A percentile compares a stretch with the other conserved stretches of the same genome.
Conservation (phyloP, 2,797 vertebrate genomes). For the Microtus californicus region DNA sequence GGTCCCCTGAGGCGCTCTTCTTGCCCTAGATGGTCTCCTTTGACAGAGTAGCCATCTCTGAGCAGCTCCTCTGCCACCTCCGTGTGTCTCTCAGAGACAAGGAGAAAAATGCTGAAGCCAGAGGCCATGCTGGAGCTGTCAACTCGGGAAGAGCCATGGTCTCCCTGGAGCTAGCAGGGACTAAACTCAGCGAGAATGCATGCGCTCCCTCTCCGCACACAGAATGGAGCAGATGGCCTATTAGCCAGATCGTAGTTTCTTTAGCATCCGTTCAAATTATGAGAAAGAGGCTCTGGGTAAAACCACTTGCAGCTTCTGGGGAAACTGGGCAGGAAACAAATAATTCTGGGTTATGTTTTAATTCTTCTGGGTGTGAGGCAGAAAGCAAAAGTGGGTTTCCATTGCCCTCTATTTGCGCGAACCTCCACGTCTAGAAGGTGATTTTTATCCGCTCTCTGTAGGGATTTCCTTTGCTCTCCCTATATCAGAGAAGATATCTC, state of each 20-base stretch:
- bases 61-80: neutral
- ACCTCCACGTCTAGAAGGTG: neutral
- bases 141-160: constrained; percentile 52
- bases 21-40: neutral
- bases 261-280: constrained; percentile 68
- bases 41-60: neutral
- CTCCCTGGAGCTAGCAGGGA: constrained; percentile 49
- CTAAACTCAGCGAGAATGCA: constrained; percentile 14
- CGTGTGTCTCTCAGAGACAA: constrained; percentile 35
- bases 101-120: constrained; percentile 49
- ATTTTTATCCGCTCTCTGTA: neutral
- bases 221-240: constrained; percentile 69
- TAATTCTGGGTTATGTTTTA: neutral
- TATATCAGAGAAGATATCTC: neutral
- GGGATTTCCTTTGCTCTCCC: neutral
- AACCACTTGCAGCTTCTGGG: constrained; percentile 41
- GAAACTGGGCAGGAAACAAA: neutral
- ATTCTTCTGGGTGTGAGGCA: neutral
- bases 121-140: constrained; percentile 53
- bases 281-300: constrained; percentile 51
- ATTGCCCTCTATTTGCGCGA: neutral
- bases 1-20: no score
- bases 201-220: neutral
- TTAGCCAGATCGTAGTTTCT: constrained; percentile 65
- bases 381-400: neutral